Conservation (phyloP, 2,113 vertebrate species). For the Amia ocellicauda region DNA sequence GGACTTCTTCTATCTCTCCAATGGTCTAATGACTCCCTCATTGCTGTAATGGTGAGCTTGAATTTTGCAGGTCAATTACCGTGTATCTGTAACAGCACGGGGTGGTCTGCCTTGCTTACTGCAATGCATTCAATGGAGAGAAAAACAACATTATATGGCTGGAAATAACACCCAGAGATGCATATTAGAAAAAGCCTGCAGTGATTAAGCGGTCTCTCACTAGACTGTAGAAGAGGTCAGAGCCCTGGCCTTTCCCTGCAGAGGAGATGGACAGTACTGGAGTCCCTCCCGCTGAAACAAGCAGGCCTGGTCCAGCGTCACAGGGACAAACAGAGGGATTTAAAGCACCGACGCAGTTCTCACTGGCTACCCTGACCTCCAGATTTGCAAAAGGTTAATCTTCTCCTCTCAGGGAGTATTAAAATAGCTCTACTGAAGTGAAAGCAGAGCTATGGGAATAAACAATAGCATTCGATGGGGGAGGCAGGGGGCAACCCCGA, state of each 20-base stretch:
- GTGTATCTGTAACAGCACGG: conserved; percentile 20
- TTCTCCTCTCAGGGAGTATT: not conserved
- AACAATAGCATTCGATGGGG: not conserved
- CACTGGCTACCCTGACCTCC: not conserved
- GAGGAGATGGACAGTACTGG: not conserved
- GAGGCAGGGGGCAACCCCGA: no score
- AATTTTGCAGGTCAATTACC: conserved; percentile 26
- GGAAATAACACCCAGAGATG: not conserved
- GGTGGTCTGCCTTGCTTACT: conserved; percentile 10
- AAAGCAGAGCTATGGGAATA: not conserved
- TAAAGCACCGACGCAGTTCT: conserved; percentile 7
- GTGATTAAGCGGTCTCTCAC: not conserved
- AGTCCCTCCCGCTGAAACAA: not conserved
- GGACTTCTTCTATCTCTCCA: conserved; percentile 33
- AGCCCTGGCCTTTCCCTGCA: not conserved
- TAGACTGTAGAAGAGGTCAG: not conserved
- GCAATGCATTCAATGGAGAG: conserved; percentile 18
- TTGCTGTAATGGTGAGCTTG: conserved; percentile 9
- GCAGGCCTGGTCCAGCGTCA: not conserved
- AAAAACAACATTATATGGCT: not conserved
- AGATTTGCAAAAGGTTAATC: conserved; percentile 17
- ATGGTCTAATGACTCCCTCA: conserved; percentile 39
- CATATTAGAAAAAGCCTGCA: not conserved
- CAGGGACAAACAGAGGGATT: not conserved
- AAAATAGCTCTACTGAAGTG: not conserved